Conservation (phyloP, 1,140 invertebrate species). For the Lordiphosa clarofinis region DNA sequence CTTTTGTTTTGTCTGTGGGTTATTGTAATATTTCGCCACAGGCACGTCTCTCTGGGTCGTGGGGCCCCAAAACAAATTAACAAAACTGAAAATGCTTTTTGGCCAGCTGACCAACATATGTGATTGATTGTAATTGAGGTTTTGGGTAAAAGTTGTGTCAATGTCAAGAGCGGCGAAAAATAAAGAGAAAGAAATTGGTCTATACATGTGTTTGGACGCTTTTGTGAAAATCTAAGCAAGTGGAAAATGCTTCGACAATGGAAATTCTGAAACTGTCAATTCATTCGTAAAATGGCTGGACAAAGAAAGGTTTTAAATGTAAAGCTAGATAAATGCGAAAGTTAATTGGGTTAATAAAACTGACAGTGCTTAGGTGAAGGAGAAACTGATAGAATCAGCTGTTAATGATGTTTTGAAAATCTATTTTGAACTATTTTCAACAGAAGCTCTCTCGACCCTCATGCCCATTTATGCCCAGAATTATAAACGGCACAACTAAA, state of each 20-base stretch:
- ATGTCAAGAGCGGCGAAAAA: slow-evolving; percentile 52
- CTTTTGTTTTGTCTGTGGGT: slow-evolving; percentile 48
- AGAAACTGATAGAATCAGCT: no score
- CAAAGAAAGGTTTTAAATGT: no score
- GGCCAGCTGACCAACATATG: slow-evolving; percentile 52
- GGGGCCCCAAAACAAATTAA: neutral
- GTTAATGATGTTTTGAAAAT: no score
- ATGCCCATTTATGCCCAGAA: no score
- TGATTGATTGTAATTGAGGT: slow-evolving; percentile 74
- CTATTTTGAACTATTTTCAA: no score
- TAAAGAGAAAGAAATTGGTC: slow-evolving; percentile 21
- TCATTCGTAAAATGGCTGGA: no score
- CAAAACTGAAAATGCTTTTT: slow-evolving; percentile 40
- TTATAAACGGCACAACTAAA: no score
- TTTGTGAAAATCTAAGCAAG: slow-evolving; percentile 31
- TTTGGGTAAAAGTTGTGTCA: slow-evolving; percentile 69
- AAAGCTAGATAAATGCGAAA: no score
- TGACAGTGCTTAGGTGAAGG: no score
- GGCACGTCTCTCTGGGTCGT: slow-evolving; percentile 48
- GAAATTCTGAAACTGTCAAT: no score
- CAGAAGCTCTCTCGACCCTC: no score
- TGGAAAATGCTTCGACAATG: slow-evolving; percentile 11
- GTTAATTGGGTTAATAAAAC: no score
- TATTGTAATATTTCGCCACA: slow-evolving; percentile 65
- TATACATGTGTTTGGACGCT: slow-evolving; percentile 29